Conservation (phyloP, 2,113 vertebrate genomes). For the Trinectes maculatus region DNA sequence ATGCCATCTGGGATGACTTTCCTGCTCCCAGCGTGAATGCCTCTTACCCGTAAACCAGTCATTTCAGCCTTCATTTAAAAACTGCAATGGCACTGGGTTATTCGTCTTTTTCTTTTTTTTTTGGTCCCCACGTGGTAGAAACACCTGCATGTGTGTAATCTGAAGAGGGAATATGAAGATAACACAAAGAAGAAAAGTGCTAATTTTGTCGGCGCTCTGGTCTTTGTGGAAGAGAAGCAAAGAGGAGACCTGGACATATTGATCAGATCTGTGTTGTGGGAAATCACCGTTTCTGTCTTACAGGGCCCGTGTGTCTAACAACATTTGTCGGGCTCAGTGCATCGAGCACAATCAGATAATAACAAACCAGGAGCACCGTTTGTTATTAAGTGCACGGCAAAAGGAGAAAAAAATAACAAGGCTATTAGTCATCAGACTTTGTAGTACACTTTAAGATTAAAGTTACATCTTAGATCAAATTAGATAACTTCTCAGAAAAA, state of each 20-base stretch:
- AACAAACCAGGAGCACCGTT: constrained; percentile 2
- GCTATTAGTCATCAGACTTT: constrained; percentile 30
- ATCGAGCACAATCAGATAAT: constrained; percentile 48
- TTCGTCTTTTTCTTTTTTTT: background rate
- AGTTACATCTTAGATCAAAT: constrained; percentile 34
- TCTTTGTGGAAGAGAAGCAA: constrained; percentile 27
- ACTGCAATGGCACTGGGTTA: constrained; percentile 20
- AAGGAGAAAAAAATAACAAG: constrained; percentile 4
- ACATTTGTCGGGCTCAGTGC: constrained; percentile 30
- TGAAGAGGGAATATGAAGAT: constrained; percentile 46
- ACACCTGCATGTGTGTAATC: constrained; percentile 9
- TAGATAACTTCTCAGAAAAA: constrained; percentile 36
- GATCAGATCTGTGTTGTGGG: constrained; percentile 51
- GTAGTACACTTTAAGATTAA: constrained; percentile 33
- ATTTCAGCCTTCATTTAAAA: constrained; percentile 54
- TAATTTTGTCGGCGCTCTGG: constrained; percentile 25
- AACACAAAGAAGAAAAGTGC: constrained; percentile 6
- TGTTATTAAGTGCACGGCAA: constrained; percentile 29
- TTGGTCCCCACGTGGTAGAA: constrained; percentile 26
- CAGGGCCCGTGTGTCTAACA: constrained; percentile 13
- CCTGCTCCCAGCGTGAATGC: constrained; percentile 38
- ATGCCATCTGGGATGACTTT: constrained; percentile 70
- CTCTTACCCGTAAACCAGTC: constrained; percentile 48
- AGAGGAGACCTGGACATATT: constrained; percentile 51
- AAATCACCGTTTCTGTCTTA: constrained; percentile 45